Base-by-base conservation (phyloP, 1,140 invertebrate genomes). In the Papilio glaucus region DNA sequence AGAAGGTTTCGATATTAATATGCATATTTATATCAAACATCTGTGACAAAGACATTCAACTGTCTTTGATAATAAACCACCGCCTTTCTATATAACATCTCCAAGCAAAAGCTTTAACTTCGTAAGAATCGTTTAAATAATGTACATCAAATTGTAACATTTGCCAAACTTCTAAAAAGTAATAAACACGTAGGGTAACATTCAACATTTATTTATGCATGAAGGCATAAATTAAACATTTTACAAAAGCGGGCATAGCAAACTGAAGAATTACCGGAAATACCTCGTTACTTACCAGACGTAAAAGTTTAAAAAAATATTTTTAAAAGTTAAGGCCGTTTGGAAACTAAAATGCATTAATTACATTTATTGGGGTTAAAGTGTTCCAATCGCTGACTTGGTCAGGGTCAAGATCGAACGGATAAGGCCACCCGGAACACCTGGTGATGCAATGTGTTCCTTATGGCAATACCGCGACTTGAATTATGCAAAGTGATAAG, bases 401-500 rank as follows among this genome's bases (percentile, higher is more conserved):
- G 49, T 57, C 49, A 57, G 15, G 29, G 62, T 39, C 62, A 65
- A 65, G 62, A 65, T 65, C 62, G 62, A n/a, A 21, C 29, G 37
- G 62, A 65, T 65, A 65, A 65, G 62, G 62, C 18, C 62, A n/a
- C 29, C 29, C 62, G 29, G 62, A 65, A 65, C 62, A 65, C 62
- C 62, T 12, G 37, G 62, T 41, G 29, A 65, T 65, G 62, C 8
- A 65, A 63, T 39, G 62, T 65, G 62, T 65, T 65, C 62, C 62
- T 65, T 65, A 65, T 39, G 62, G 62, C 33, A 39, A 53, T 53
- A 53, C 45, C n/a, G 15, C 15, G 37, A 8, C 9, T 29, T n/a
- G 33, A 65, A 65, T 65, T 65, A 65, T 65, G 62, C 18, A 65
- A 65, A 65, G 33, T 65, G 62, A 65, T 65, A 65, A 65, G 33